Conservation (phyloP, 1,140 invertebrate genomes). For the Ips typographus region DNA sequence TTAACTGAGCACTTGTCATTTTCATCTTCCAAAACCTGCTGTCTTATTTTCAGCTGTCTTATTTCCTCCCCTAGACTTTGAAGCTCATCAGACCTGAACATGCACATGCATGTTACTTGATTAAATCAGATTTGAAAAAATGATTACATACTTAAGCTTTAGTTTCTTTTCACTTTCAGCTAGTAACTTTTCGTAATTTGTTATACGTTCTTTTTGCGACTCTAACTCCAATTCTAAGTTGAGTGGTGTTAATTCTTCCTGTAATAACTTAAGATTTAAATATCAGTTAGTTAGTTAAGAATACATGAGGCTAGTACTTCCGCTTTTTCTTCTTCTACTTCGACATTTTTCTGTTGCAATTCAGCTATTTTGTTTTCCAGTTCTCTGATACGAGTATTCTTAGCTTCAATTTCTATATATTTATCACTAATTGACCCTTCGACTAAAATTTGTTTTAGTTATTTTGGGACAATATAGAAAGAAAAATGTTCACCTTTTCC, state of each 20-base stretch:
- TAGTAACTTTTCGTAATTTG: slow-evolving; percentile 33
- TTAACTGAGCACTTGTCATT: slow-evolving; percentile 36
- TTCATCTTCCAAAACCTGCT: slow-evolving; percentile 40
- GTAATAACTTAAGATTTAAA: neutral
- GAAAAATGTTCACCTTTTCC: slow-evolving; percentile 32
- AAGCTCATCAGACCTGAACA: slow-evolving; percentile 17
- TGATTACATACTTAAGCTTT: slow-evolving; percentile 35
- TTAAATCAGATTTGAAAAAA: too few species aligned
- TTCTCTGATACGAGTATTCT: slow-evolving; percentile 40
- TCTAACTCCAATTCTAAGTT: slow-evolving; percentile 24
- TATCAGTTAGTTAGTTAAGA: too few species aligned
- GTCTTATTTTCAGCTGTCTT: slow-evolving; percentile 33
- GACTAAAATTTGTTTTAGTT: neutral
- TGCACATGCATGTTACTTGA: too few species aligned
- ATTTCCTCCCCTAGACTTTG: slow-evolving; percentile 23
- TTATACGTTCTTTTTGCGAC: slow-evolving; percentile 33
- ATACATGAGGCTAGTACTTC: neutral
- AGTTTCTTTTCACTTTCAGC: slow-evolving; percentile 38
- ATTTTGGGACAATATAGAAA: neutral
- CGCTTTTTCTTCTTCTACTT: neutral
- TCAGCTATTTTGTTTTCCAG: slow-evolving; percentile 42
- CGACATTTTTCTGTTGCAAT: slow-evolving; percentile 18
- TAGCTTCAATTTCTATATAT: slow-evolving; percentile 40
- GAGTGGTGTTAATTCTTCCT: slow-evolving; percentile 4
- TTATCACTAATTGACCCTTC: slow-evolving; percentile 11